Percentiles rank a stretch among this genome's conserved stretches.
Evolutionary conservation across 2,113 vertebrate species (phyloP).

Genomic region (Orthochromis indermauri): DNA sequence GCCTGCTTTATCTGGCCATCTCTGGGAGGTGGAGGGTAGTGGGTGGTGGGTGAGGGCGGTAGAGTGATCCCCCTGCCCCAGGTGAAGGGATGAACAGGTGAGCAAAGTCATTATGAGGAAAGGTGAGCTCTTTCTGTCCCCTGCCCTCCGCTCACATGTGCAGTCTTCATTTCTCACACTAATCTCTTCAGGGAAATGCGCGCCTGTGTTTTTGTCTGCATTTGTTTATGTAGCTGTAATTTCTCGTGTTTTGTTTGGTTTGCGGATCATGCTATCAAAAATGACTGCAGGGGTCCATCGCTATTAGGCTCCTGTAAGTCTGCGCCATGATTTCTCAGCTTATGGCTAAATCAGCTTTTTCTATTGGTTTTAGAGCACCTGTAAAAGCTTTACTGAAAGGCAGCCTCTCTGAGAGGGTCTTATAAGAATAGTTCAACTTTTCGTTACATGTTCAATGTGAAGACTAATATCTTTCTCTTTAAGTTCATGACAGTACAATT

Average conservation of each 20-base stretch:
- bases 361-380: neutral
- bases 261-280: neutral
- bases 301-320: neutral
- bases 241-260: conserved; percentile 10
- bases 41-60: neutral
- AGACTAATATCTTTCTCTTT: neutral
- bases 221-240: conserved; percentile 23
- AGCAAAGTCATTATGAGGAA: conserved; percentile 69
- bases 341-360: neutral
- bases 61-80: conserved; percentile 61
- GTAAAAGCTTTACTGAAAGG: neutral
- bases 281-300: neutral
- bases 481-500: neutral
- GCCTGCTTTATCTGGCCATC: conserved; percentile 64
- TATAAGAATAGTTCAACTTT: neutral
- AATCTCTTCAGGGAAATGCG: conserved; percentile 40
- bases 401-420: neutral
- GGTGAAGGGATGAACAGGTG: conserved; percentile 75
- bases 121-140: conserved; percentile 64
- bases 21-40: conserved; percentile 21
- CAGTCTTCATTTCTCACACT: conserved; percentile 4
- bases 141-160: conserved; percentile 19
- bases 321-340: neutral
- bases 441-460: neutral
- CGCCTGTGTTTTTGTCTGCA: conserved; percentile 7